Evolutionary conservation across 2,797 vertebrate genomes (phyloP).

Genomic region (Cirrhinus mrigala): DNA sequence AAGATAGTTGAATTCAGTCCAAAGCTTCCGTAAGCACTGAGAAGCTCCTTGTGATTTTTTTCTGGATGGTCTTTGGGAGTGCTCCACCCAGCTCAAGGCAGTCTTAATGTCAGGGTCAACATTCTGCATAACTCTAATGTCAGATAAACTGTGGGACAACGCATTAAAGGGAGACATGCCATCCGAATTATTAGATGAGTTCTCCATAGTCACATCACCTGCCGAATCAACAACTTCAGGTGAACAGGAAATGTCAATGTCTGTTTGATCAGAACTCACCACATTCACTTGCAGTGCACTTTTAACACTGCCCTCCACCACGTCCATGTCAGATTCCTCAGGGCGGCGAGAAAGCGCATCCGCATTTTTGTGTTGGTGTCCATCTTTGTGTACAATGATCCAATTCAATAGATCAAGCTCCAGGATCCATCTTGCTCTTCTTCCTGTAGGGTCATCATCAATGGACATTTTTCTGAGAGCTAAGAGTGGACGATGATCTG

Average conservation of each 20-base stretch:
- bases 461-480: slow-evolving; percentile 6
- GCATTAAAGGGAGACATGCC: neutral
- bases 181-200: neutral
- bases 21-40: neutral
- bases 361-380: slow-evolving; percentile 28
- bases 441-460: slow-evolving; percentile 50
- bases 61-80: neutral
- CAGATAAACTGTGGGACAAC: neutral
- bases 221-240: neutral
- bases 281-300: neutral
- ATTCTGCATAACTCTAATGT: neutral
- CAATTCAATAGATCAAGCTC: slow-evolving; percentile 51
- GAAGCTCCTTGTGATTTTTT: neutral
- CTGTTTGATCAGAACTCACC: slow-evolving; percentile 35
- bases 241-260: neutral
- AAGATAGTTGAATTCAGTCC: neutral
- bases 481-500: slow-evolving; percentile 50
- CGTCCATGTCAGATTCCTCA: neutral
- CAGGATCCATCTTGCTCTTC: slow-evolving; percentile 45
- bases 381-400: slow-evolving; percentile 38
- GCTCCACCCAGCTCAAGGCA: neutral
- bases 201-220: neutral
- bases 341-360: slow-evolving; percentile 43
- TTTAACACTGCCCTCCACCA: neutral
- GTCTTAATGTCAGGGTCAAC: neutral